Conservation (phyloP, 2,797 vertebrate species). For the Enteromius radiatus region DNA sequence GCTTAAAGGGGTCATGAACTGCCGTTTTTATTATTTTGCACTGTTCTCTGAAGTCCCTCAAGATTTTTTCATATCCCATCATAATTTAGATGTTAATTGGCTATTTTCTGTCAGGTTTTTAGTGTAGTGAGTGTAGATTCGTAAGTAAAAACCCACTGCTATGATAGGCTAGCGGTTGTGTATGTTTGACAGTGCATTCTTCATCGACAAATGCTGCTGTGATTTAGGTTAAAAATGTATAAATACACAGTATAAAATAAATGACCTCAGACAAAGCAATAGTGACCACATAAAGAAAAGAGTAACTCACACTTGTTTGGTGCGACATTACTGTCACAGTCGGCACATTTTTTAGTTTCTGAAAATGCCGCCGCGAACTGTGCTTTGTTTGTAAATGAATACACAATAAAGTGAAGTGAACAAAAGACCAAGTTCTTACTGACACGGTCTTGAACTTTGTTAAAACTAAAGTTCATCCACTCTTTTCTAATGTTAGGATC, state of each 20-base stretch:
- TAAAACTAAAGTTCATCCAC: neutral
- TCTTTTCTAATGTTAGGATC: neutral
- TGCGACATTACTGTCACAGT: neutral
- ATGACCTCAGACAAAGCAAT: neutral
- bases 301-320: neutral
- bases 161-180: neutral
- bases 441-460: neutral
- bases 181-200: neutral
- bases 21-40: neutral
- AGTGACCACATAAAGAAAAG: neutral
- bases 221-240: neutral
- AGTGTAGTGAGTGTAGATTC: neutral
- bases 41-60: neutral
- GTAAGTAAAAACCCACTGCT: neutral
- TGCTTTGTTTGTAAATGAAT: neutral
- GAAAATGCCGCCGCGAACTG: neutral
- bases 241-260: neutral
- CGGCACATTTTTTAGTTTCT: neutral
- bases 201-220: neutral
- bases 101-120: neutral
- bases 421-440: neutral
- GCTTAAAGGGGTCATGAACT: constrained; percentile 17
- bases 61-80: neutral
- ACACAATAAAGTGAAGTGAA: neutral
- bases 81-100: neutral